phyloP scores from a whole-genome alignment of 53 echinoderm and acorn worm genomes.

The Zoroaster sp. region DNA sequence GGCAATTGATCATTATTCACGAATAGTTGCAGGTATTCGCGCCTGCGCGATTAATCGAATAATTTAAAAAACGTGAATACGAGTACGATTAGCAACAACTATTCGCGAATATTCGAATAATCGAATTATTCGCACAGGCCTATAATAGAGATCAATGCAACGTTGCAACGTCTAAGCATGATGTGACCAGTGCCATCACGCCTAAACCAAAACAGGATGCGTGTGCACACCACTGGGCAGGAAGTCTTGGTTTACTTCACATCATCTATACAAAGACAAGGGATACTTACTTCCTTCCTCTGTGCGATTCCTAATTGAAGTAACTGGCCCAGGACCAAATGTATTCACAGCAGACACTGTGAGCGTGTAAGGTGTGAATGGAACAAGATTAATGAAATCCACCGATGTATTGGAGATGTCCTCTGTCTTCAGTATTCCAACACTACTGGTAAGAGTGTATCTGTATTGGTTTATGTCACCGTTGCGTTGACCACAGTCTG shows the following conservation, averaged over 20 bases:
- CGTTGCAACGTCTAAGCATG: too few relatives aligned
- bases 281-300: background rate
- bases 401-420: background rate
- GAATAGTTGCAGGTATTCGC: too few relatives aligned
- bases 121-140: too few relatives aligned
- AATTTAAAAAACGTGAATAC: too few relatives aligned
- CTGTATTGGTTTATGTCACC: background rate
- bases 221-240: background rate
- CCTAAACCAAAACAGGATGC: background rate
- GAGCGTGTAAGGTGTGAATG: background rate
- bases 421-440: background rate
- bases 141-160: too few relatives aligned
- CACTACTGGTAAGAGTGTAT: background rate
- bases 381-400: background rate
- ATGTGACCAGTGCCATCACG: too few relatives aligned
- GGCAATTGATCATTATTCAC: too few relatives aligned
- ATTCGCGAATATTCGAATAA: too few relatives aligned
- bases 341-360: background rate
- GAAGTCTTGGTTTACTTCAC: background rate
- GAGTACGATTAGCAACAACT: too few relatives aligned
- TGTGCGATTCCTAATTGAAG: background rate
- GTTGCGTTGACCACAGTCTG: background rate
- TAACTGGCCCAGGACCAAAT: background rate
- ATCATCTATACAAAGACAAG: background rate
- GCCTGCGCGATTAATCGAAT: too few relatives aligned